Evolutionary conservation across 2,113 vertebrate species (phyloP).

Genomic region (Ictalurus punctatus): DNA sequence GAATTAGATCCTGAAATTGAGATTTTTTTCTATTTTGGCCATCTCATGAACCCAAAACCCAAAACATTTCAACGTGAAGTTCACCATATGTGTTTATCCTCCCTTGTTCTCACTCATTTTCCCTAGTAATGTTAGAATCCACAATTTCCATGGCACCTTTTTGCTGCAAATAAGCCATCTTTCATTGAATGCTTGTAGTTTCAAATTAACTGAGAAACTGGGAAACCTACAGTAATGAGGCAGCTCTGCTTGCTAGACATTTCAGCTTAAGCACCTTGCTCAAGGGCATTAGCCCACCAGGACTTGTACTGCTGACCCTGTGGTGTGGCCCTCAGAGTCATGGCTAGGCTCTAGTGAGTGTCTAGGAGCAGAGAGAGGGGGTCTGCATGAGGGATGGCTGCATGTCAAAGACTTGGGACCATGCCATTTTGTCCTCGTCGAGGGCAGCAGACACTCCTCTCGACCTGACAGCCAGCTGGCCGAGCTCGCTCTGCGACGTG

Average conservation of each 20-base stretch:
- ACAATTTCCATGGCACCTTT: background rate
- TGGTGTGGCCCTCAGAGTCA: conserved; percentile 35
- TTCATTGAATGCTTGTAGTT: background rate
- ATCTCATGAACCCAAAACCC: background rate
- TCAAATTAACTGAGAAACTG: background rate
- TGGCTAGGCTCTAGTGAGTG: conserved; percentile 43
- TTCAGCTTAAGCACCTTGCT: conserved; percentile 58
- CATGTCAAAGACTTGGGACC: conserved; percentile 53
- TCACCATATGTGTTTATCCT: background rate
- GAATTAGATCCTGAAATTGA: background rate
- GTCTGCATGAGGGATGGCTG: conserved; percentile 66
- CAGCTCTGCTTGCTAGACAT: conserved; percentile 9
- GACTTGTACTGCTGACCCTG: conserved; percentile 38
- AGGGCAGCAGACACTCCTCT: conserved; percentile 41
- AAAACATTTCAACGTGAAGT: background rate
- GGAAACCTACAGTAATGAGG: background rate
- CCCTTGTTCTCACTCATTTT: background rate
- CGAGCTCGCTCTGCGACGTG: conserved; percentile 13
- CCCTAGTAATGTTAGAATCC: background rate
- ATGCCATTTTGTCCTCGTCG: conserved; percentile 59
- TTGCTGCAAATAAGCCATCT: background rate
- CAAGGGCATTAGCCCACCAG: conserved; percentile 59
- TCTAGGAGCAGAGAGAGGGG: conserved; percentile 50
- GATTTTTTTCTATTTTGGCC: background rate
- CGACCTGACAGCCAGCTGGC: conserved; percentile 30